Percentiles rank a stretch among this genome's conserved stretches.
Conservation (phyloP, 1,140 invertebrate genomes). For the Berghia stephanieae region DNA sequence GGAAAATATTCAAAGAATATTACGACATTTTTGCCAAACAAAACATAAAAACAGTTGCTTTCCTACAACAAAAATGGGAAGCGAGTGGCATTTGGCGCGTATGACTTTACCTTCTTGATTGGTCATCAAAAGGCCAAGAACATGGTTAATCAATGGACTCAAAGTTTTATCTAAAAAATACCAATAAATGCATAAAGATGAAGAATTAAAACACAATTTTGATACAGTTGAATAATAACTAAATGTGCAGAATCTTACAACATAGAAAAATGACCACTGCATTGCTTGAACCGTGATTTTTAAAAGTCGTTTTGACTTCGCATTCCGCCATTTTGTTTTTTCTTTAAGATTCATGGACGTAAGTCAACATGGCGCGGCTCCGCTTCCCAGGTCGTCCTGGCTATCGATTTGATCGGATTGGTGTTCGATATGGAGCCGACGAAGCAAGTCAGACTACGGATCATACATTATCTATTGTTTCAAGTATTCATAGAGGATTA, state of each 20-base stretch:
- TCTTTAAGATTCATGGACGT: conserved; percentile 14
- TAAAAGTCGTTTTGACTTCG: conserved; percentile 4
- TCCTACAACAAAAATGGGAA: too few relatives aligned
- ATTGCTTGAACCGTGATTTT: too few relatives aligned
- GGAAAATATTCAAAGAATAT: too few relatives aligned
- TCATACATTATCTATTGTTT: conserved; percentile 49
- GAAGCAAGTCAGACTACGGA: conserved; percentile 55
- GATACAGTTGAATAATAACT: neutral
- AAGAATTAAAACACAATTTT: neutral
- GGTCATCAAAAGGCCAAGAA: neutral
- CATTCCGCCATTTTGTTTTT: conserved; percentile 37
- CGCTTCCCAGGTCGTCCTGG: conserved; percentile 66
- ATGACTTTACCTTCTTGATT: too few relatives aligned
- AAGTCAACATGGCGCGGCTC: conserved; percentile 65
- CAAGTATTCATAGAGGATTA: conserved; percentile 62
- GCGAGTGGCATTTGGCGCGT: too few relatives aligned
- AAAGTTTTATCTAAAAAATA: neutral
- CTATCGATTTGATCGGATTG: conserved; percentile 62
- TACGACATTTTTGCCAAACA: too few relatives aligned
- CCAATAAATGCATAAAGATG: neutral
- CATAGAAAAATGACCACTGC: too few relatives aligned
- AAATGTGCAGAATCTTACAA: conserved; percentile 23
- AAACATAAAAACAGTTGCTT: too few relatives aligned
- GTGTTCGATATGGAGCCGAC: conserved; percentile 56
- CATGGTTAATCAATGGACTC: neutral